Percentiles rank a stretch among this genome's conserved stretches.
These are phyloP conservation scores for Tachina grossa DNA, from an alignment of 2,888 invertebrate genomes.

Conservation along the genomic window DNA sequence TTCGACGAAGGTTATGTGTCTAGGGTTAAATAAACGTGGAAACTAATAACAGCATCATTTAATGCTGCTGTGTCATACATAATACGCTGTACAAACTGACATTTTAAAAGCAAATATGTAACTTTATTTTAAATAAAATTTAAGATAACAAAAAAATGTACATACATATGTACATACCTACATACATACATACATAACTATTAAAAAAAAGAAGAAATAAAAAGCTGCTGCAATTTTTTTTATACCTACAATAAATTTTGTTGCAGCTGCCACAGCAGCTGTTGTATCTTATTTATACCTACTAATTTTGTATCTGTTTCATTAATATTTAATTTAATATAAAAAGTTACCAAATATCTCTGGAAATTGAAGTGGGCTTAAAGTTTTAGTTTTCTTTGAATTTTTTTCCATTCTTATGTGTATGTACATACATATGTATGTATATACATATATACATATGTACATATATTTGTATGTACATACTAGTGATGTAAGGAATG, in stretches of 20 bases:
- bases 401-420: constrained; percentile 13
- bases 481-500: no score
- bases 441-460: no score
- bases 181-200: no score
- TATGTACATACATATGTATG: no score
- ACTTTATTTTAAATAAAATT: not conserved
- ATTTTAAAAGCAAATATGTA: not conserved
- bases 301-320: constrained; percentile 31
- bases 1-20: no score
- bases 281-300: constrained; percentile 12
- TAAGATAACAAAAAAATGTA: constrained; percentile 7
- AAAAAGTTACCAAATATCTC: constrained; percentile 55
- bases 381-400: constrained; percentile 40
- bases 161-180: not conserved
- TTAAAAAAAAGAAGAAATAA: constrained; percentile 1
- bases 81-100: not conserved
- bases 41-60: not conserved
- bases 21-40: not conserved
- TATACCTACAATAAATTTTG: not conserved
- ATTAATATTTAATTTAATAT: constrained; percentile 17
- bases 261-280: constrained; percentile 57
- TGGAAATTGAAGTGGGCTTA: constrained; percentile 63
- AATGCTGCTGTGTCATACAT: not conserved
- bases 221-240: constrained; percentile 9
- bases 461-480: no score